Evolutionary conservation across 2,113 vertebrate species (phyloP).

Genomic region (Sinocyclocheilus grahami): DNA sequence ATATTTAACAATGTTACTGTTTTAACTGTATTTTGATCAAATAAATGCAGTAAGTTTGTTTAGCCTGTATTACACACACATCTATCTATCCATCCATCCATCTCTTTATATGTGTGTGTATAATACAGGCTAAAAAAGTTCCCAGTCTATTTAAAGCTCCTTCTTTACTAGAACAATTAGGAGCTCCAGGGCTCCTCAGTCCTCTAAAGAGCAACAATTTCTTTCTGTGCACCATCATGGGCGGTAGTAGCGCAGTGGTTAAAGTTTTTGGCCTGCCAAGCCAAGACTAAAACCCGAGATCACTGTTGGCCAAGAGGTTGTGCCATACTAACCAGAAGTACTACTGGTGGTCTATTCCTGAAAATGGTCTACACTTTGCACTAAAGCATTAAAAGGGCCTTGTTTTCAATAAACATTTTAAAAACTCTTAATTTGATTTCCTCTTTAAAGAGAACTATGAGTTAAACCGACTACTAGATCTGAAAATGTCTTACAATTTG

Average conservation of each 20-base stretch:
- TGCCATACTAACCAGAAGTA: slow-evolving; percentile 14
- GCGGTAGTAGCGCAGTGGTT: slow-evolving; percentile 25
- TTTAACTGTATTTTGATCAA: too few species aligned
- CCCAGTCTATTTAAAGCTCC: background rate
- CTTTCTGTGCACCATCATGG: slow-evolving; percentile 24
- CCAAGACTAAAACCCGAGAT: slow-evolving; percentile 15
- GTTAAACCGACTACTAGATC: background rate
- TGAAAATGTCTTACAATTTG: background rate
- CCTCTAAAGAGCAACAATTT: slow-evolving; percentile 12
- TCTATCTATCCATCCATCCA: too few species aligned
- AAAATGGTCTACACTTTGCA: background rate
- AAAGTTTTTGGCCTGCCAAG: slow-evolving; percentile 27
- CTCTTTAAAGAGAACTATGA: background rate
- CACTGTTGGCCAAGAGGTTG: slow-evolving; percentile 17
- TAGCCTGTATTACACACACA: too few species aligned
- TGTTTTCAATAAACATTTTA: background rate
- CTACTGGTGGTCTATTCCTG: slow-evolving; percentile 16
- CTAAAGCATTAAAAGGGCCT: background rate
- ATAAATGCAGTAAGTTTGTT: too few species aligned
- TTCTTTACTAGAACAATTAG: slow-evolving; percentile 25
- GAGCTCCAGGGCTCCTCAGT: background rate
- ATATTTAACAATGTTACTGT: too few species aligned
- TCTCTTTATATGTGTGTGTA: background rate
- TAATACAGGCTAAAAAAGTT: background rate
- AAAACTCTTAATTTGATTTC: background rate